These are phyloP conservation scores for Rhineura floridana DNA, from an alignment of 2,113 vertebrate genomes.

Conservation along the genomic window DNA sequence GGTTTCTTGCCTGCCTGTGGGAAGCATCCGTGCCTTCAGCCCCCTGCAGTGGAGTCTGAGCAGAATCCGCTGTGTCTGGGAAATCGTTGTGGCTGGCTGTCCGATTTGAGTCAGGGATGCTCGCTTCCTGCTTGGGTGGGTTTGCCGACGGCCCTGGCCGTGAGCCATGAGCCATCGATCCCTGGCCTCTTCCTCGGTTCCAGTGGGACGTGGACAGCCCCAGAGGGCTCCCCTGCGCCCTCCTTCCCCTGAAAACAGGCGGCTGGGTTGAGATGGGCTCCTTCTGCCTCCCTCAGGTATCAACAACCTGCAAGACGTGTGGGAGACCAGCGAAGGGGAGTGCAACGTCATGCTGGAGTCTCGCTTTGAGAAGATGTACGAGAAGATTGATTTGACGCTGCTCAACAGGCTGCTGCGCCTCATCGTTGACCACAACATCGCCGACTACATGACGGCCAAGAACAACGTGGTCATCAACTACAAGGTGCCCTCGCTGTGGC, in stretches of 20 bases:
- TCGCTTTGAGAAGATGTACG: conserved; percentile 99
- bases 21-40: too few relatives aligned
- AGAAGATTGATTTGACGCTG: conserved; percentile 97
- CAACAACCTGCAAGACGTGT: conserved; percentile 98
- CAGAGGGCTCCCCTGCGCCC: too few relatives aligned
- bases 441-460: conserved; percentile 99
- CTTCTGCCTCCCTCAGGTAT: conserved; percentile 79
- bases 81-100: too few relatives aligned
- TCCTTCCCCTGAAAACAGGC: accelerated
- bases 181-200: neutral
- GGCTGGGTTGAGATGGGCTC: neutral
- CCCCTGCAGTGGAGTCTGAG: too few relatives aligned
- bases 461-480: conserved; percentile 99
- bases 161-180: too few relatives aligned
- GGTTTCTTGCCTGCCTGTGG: too few relatives aligned
- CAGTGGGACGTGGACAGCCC: neutral
- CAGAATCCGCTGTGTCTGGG: neutral
- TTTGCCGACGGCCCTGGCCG: neutral
- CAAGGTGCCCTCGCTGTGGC: conserved; percentile 80
- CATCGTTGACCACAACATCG: conserved; percentile 99
- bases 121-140: neutral
- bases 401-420: conserved; percentile 97
- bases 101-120: neutral
- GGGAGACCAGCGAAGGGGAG: conserved; percentile 96
- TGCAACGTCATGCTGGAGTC: conserved; percentile 99